phyloP scores from a whole-genome alignment of 2,113 vertebrate species.

The Nicator chloris region DNA sequence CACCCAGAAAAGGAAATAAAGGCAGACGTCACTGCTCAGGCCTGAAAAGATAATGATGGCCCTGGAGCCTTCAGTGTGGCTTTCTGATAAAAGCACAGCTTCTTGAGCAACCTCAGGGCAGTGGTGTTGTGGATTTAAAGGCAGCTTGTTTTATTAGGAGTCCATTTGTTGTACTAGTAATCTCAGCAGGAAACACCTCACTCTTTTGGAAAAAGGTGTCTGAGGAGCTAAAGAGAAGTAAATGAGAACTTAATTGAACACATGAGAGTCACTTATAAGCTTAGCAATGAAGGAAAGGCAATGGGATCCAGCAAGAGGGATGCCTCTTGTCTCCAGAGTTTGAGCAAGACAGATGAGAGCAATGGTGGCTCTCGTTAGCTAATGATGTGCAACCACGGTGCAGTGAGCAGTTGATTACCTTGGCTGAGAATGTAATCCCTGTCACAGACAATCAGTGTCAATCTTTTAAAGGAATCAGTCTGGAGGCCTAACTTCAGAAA shows the following conservation, averaged over 20 bases:
- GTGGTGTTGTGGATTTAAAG: neutral
- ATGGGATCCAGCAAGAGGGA: neutral
- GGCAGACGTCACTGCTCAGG: neutral
- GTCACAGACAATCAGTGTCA: neutral
- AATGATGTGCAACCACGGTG: neutral
- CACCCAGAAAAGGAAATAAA: constrained; percentile 18
- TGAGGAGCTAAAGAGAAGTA: neutral
- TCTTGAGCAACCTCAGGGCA: neutral
- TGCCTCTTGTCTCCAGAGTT: neutral
- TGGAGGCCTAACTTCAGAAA: neutral
- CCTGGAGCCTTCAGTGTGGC: neutral
- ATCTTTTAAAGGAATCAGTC: neutral
- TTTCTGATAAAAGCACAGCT: neutral
- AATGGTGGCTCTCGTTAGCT: neutral
- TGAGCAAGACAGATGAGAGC: neutral
- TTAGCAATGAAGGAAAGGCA: neutral
- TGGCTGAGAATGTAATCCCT: neutral
- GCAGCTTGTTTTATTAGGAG: neutral
- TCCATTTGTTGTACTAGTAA: neutral
- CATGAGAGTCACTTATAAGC: neutral
- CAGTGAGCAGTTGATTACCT: neutral
- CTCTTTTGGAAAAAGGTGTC: neutral
- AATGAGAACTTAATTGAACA: constrained; percentile 28
- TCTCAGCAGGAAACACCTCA: neutral
- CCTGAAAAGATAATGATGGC: constrained; percentile 20